Evolutionary conservation across 2,797 vertebrate genomes (phyloP).

Genomic region (Coranthus polyacanthus): DNA sequence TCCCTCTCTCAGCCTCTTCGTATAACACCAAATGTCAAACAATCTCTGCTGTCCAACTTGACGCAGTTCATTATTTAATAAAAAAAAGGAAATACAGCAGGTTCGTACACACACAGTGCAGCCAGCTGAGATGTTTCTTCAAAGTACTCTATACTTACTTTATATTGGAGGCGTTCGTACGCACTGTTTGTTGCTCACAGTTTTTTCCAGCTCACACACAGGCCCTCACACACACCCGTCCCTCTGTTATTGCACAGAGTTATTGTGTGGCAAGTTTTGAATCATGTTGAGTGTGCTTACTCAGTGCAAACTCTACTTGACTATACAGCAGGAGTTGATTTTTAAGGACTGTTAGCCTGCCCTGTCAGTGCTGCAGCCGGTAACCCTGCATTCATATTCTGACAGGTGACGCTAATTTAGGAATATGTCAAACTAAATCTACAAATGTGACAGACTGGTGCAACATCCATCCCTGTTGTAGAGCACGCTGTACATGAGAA

Average conservation of each 20-base stretch:
- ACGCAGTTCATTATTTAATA: conserved; percentile 46
- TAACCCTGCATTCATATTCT: conserved; percentile 21
- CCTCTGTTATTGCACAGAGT: conserved; percentile 70
- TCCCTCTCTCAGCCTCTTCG: conserved; percentile 33
- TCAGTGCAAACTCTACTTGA: conserved; percentile 58
- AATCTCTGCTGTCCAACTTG: conserved; percentile 38
- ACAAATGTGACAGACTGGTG: conserved; percentile 36
- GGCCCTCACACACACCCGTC: conserved; percentile 40
- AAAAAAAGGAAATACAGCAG: conserved; percentile 45
- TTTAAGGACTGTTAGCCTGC: conserved; percentile 42
- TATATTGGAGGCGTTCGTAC: conserved; percentile 51
- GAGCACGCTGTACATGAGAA: conserved; percentile 44
- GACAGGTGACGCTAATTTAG: conserved; percentile 33
- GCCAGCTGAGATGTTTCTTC: conserved; percentile 50
- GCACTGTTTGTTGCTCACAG: conserved; percentile 57
- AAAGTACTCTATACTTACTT: conserved; percentile 33
- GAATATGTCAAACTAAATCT: conserved; percentile 35
- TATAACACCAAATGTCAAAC: conserved; percentile 30
- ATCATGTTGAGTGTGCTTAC: conserved; percentile 36
- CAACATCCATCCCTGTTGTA: conserved; percentile 56
- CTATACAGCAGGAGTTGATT: conserved; percentile 54
- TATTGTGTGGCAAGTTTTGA: conserved; percentile 50
- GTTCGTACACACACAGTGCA: conserved; percentile 52
- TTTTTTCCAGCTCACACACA: conserved; percentile 51
- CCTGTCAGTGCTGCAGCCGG: conserved; percentile 26